phyloP scores from a whole-genome alignment of 2,888 invertebrate genomes.

The Brenthis ino region DNA sequence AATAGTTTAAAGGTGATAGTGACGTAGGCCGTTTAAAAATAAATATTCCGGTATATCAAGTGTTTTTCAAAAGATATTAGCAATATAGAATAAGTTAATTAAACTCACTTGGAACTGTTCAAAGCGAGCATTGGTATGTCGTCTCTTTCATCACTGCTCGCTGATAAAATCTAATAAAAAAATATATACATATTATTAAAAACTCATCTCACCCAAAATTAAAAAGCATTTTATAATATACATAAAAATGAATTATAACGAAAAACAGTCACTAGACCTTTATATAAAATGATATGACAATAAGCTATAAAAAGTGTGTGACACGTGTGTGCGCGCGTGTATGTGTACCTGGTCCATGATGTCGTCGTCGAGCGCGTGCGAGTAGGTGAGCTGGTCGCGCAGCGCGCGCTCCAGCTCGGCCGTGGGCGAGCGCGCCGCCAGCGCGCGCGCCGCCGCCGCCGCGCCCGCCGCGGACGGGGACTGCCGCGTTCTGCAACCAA shows the following conservation, averaged over 20 bases:
- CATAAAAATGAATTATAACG: neutral
- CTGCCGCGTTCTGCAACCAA: slow-evolving; percentile 15
- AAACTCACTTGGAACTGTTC: slow-evolving; percentile 69
- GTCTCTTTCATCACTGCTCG: slow-evolving; percentile 72
- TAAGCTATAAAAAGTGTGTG: too few relatives aligned
- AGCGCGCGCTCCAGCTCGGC: slow-evolving; percentile 72
- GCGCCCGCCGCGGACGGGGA: slow-evolving; percentile 39
- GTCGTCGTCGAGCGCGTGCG: slow-evolving; percentile 67
- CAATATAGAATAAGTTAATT: neutral
- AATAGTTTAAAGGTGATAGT: too few relatives aligned
- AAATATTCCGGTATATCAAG: neutral
- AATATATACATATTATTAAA: neutral
- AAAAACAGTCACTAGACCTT: too few relatives aligned
- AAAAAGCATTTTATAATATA: neutral
- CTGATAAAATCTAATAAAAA: slow-evolving; percentile 64
- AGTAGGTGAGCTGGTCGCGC: slow-evolving; percentile 70
- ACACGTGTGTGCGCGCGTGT: too few relatives aligned
- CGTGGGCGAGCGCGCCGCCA: slow-evolving; percentile 64
- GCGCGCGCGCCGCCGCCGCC: slow-evolving; percentile 28
- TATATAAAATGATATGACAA: too few relatives aligned
- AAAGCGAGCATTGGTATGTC: slow-evolving; percentile 70
- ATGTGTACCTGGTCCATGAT: slow-evolving; percentile 69
- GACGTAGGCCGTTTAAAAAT: too few relatives aligned
- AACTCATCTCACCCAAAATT: too few relatives aligned
- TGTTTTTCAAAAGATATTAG: neutral